phyloP scores from a whole-genome alignment of 2,113 vertebrate species.

The Atlantisia rogersi region DNA sequence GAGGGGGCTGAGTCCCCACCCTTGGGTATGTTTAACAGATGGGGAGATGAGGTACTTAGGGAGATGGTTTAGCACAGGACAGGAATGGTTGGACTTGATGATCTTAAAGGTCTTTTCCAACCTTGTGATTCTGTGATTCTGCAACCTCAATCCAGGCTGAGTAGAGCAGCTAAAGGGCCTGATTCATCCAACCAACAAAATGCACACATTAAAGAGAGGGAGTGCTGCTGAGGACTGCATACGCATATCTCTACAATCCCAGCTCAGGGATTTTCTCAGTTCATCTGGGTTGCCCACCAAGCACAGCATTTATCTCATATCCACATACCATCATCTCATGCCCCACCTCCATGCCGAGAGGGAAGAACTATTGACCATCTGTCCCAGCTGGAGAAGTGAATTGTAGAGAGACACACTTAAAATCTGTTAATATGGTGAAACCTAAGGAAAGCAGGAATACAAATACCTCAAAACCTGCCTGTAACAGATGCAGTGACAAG shows the following conservation, averaged over 20 bases:
- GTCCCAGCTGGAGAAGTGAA: neutral
- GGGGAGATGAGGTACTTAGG: too few species aligned
- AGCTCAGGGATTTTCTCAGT: neutral
- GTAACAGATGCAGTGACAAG: neutral
- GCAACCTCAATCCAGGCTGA: neutral
- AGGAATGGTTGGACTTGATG: too few species aligned
- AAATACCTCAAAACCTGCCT: neutral
- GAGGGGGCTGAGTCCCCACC: too few species aligned
- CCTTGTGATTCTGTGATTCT: neutral
- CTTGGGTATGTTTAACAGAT: too few species aligned
- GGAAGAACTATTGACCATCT: neutral
- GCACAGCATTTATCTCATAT: too few species aligned
- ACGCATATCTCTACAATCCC: neutral
- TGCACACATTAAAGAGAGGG: neutral
- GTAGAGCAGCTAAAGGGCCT: neutral
- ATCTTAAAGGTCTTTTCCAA: too few species aligned
- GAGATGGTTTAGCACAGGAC: too few species aligned
- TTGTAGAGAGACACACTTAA: neutral
- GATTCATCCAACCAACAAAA: neutral
- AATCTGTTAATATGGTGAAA: neutral
- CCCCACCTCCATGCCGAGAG: neutral
- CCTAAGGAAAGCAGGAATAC: neutral
- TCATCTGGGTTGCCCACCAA: neutral
- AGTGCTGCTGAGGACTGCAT: neutral
- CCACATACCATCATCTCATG: too few species aligned